phyloP scores from a whole-genome alignment of 2,888 invertebrate genomes.

The Poecilobothrus nobilitatus region DNA sequence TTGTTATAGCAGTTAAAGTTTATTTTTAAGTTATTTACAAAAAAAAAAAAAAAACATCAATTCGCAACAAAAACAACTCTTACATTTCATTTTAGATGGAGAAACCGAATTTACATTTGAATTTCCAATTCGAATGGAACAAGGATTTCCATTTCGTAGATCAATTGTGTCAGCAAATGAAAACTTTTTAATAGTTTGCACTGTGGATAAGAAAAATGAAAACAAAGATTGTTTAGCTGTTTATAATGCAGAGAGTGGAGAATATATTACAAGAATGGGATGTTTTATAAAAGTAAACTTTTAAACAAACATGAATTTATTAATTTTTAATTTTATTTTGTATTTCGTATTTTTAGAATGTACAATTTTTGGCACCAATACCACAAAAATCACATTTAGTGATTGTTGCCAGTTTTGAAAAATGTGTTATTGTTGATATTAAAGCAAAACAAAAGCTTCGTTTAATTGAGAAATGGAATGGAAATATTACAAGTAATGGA shows the following conservation, averaged over 20 bases:
- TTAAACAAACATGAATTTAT: not conserved
- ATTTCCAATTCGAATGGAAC: conserved; percentile 64
- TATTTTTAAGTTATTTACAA: too few species aligned
- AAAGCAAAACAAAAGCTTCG: conserved; percentile 80
- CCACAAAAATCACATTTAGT: conserved; percentile 79
- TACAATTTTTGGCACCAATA: conserved; percentile 65
- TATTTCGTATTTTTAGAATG: conserved; percentile 47
- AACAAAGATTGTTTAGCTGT: conserved; percentile 74
- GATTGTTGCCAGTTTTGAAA: conserved; percentile 82
- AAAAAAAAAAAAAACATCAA: too few species aligned
- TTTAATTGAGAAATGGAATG: conserved; percentile 88
- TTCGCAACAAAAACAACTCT: not conserved
- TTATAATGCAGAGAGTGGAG: conserved; percentile 72
- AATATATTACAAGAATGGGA: conserved; percentile 31
- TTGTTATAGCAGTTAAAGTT: too few species aligned
- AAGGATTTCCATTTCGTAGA: conserved; percentile 61
- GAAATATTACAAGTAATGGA: conserved; percentile 76
- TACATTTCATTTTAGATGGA: conserved; percentile 51
- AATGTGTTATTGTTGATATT: conserved; percentile 83
- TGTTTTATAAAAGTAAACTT: not conserved
- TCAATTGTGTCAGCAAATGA: conserved; percentile 77
- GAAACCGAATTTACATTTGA: conserved; percentile 71
- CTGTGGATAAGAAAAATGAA: conserved; percentile 51
- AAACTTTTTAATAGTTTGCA: conserved; percentile 65
- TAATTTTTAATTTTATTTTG: not conserved